phyloP scores from a whole-genome alignment of 2,113 vertebrate species.

The Hylia prasina region DNA sequence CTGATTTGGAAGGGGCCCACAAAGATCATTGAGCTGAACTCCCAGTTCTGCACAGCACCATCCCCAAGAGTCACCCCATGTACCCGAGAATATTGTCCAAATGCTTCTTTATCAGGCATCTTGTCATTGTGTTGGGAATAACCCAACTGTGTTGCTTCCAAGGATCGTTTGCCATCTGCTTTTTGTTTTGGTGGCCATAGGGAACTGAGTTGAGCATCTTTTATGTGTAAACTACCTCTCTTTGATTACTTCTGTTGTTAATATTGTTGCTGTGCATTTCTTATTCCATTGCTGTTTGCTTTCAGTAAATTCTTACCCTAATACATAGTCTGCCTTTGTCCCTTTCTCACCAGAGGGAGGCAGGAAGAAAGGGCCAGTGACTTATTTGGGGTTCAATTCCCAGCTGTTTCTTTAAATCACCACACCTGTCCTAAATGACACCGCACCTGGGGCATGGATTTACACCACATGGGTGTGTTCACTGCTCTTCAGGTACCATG shows the following conservation, averaged over 20 bases:
- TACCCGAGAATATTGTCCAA: background rate
- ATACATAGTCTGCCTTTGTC: background rate
- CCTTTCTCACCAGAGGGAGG: background rate
- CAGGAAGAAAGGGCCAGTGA: background rate
- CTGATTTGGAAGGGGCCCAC: background rate
- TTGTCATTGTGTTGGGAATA: background rate
- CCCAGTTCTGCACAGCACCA: background rate
- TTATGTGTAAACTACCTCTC: background rate
- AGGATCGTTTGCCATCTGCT: background rate
- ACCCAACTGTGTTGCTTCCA: accelerated
- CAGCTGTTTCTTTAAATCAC: background rate
- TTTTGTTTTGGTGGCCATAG: background rate
- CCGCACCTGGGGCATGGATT: accelerated
- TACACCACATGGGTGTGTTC: background rate
- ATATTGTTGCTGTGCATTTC: accelerated
- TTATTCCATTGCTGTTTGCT: background rate
- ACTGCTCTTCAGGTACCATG: background rate
- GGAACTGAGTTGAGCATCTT: background rate
- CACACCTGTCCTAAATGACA: background rate
- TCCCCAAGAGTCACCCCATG: background rate
- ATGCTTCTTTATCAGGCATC: background rate
- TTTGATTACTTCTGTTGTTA: background rate
- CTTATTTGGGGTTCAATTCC: background rate
- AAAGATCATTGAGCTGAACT: background rate
- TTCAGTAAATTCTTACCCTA: background rate